phyloP scores from a whole-genome alignment of 1,140 invertebrate genomes.

The Micrasema minimum region DNA sequence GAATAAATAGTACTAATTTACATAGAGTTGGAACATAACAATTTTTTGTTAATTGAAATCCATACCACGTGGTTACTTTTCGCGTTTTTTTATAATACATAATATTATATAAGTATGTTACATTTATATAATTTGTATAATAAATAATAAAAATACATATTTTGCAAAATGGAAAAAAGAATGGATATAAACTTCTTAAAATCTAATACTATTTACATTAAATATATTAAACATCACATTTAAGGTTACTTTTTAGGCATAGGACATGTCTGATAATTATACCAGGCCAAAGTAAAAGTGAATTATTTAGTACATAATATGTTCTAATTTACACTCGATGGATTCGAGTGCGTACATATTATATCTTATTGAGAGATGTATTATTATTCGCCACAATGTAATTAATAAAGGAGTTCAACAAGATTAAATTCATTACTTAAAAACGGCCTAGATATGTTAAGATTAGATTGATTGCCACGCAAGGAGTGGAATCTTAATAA shows the following conservation, averaged over 20 bases:
- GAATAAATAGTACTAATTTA: no score
- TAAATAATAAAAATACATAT: no score
- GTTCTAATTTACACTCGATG: background rate
- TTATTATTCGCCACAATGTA: slow-evolving; percentile 19
- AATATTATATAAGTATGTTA: no score
- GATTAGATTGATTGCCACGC: slow-evolving; percentile 25
- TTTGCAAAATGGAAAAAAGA: no score
- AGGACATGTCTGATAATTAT: slow-evolving; percentile 10
- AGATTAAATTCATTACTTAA: slow-evolving; percentile 20
- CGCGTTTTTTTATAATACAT: no score
- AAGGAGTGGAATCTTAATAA: background rate
- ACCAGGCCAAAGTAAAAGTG: slow-evolving; percentile 11
- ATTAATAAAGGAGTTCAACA: slow-evolving; percentile 10
- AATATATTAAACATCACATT: slow-evolving; percentile 22
- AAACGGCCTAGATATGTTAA: slow-evolving; percentile 42
- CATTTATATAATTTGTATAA: no score
- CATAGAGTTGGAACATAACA: no score
- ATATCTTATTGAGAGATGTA: slow-evolving; percentile 7
- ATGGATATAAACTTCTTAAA: slow-evolving; percentile 5
- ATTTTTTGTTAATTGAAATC: no score
- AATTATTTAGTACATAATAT: slow-evolving; percentile 8
- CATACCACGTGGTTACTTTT: no score
- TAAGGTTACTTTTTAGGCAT: slow-evolving; percentile 18
- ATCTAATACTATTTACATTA: slow-evolving; percentile 27
- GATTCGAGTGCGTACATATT: background rate